Conservation (phyloP, 2,888 invertebrate genomes). For the Cataglyphis rosenhaueri region DNA sequence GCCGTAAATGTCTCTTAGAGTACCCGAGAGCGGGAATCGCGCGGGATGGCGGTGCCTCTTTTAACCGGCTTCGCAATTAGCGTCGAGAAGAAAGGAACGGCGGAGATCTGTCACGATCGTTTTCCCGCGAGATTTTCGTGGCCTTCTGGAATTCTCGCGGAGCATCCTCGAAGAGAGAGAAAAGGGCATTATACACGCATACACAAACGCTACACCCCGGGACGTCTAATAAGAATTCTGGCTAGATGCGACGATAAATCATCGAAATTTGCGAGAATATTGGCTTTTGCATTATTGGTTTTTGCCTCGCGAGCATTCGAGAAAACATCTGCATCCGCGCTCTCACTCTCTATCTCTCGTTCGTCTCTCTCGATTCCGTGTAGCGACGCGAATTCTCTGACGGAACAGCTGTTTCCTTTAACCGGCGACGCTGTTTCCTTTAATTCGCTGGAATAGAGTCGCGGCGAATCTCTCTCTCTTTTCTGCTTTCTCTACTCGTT, state of each 20-base stretch:
- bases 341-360: conserved; percentile 57
- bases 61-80: conserved; percentile 12
- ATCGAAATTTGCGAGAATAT: conserved; percentile 70
- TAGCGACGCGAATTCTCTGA: conserved; percentile 40
- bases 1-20: conserved; percentile 68
- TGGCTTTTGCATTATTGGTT: conserved; percentile 74
- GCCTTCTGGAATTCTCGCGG: neutral
- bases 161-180: neutral
- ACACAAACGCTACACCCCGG: neutral
- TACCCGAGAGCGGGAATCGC: neutral
- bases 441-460: conserved; percentile 8
- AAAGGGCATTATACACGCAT: neutral
- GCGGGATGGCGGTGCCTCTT: neutral
- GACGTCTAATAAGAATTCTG: conserved; percentile 59
- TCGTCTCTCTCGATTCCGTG: conserved; percentile 27
- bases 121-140: conserved; percentile 8
- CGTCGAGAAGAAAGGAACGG: neutral
- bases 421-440: neutral
- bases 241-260: conserved; percentile 64
- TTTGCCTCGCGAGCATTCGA: conserved; percentile 62
- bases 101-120: neutral
- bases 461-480: neutral
- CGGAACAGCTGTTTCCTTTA: conserved; percentile 46
- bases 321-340: conserved; percentile 62
- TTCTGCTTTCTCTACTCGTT: conserved; percentile 25